Evolutionary conservation across 2,888 invertebrate species (phyloP).

Genomic region (Apamea crenata): DNA sequence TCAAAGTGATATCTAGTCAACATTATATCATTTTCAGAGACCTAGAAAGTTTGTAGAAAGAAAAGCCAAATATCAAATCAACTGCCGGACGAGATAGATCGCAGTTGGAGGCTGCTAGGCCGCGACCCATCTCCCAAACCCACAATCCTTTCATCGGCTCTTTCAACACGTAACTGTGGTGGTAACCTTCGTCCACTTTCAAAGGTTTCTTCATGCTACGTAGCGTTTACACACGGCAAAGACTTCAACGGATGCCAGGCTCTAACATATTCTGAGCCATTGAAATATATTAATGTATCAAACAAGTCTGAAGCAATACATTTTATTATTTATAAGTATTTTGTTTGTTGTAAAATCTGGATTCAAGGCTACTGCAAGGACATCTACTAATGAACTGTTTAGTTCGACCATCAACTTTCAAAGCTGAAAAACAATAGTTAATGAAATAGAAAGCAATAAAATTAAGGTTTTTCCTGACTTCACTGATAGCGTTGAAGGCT

Average conservation of each 20-base stretch:
- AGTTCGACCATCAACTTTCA: background rate
- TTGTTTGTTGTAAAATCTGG: background rate
- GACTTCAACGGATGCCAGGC: constrained; percentile 50
- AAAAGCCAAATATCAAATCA: background rate
- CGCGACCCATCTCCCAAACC: background rate
- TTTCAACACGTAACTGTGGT: constrained; percentile 31
- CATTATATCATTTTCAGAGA: background rate
- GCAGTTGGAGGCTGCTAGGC: background rate
- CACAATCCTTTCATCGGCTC: constrained; percentile 27
- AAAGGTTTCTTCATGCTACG: constrained; percentile 60
- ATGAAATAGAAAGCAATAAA: background rate
- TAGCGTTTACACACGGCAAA: constrained; percentile 41
- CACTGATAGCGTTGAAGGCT: background rate
- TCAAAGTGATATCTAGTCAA: background rate
- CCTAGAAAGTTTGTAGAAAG: background rate
- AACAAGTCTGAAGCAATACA: constrained; percentile 18
- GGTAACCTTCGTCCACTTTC: constrained; percentile 58
- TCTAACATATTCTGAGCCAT: constrained; percentile 51
- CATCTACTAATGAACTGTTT: background rate
- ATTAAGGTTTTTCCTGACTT: background rate
- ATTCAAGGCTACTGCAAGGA: background rate
- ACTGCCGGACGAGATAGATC: background rate
- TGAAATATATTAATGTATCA: constrained; percentile 29
- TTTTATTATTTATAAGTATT: background rate
- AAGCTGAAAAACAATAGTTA: background rate